These are phyloP conservation scores for Eretmodus cyanostictus DNA, from an alignment of 2,113 vertebrate species.

Conservation along the genomic window DNA sequence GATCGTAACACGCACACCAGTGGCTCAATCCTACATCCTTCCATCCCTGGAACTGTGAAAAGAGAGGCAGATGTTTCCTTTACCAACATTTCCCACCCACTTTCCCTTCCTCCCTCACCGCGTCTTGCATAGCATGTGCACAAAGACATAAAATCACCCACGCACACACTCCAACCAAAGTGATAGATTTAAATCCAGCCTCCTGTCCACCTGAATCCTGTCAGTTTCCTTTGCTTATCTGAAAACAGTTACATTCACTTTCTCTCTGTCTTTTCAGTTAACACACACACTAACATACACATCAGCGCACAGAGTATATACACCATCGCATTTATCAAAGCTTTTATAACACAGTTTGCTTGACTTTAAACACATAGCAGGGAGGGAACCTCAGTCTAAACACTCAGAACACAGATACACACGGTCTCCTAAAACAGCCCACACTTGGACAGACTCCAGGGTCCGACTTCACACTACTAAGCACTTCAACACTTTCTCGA, in stretches of 20 bases:
- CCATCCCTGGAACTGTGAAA: conserved; percentile 3
- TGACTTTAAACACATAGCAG: conserved; percentile 51
- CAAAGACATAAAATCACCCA: not conserved
- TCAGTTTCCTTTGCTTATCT: not conserved
- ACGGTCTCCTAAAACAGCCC: conserved; percentile 60
- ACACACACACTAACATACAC: not conserved
- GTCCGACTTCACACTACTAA: not conserved
- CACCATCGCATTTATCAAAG: conserved; percentile 29
- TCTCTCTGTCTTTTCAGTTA: not conserved
- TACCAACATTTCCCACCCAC: not conserved
- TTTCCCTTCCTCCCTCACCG: not conserved
- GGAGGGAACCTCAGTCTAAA: conserved; percentile 46
- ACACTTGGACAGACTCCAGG: conserved; percentile 38
- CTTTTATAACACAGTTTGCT: conserved; percentile 31
- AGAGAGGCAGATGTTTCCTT: conserved; percentile 68
- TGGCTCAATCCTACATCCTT: not conserved
- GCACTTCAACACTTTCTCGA: conserved; percentile 24
- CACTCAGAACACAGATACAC: conserved; percentile 15
- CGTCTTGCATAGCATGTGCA: not conserved
- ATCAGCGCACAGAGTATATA: not conserved
- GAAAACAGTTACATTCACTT: not conserved
- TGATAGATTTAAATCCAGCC: not conserved
- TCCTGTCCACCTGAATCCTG: not conserved
- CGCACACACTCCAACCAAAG: not conserved
- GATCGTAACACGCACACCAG: not conserved